phyloP scores from a whole-genome alignment of 2,113 vertebrate species.

The Hemicordylus capensis region DNA sequence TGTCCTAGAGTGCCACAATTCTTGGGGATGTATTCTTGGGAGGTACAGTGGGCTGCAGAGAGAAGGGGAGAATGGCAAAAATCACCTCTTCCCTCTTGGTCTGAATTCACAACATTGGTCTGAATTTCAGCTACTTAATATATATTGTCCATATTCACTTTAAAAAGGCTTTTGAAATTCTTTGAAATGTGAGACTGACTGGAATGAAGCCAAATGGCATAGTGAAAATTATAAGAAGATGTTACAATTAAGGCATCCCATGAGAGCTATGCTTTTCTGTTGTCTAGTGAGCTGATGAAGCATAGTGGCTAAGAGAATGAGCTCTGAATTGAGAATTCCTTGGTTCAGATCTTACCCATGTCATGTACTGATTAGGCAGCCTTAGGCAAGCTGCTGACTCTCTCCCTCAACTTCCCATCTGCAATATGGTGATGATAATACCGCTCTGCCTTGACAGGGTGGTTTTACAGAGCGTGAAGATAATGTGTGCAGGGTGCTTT shows the following conservation, averaged over 20 bases:
- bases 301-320: neutral
- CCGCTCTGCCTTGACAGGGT: neutral
- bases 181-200: neutral
- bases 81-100: no score
- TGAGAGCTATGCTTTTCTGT: neutral
- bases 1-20: no score
- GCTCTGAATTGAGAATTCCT: neutral
- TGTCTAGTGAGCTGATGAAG: neutral
- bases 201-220: neutral
- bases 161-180: neutral
- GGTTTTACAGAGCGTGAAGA: neutral
- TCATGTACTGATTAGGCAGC: no score
- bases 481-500: neutral
- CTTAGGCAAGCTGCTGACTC: neutral
- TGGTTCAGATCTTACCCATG: neutral
- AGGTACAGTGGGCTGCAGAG: no score
- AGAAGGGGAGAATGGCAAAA: no score
- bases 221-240: neutral
- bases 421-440: neutral
- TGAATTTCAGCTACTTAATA: no score
- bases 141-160: no score
- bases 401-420: neutral
- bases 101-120: no score
- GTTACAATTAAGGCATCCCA: neutral
- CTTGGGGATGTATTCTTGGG: no score